Percentiles rank a stretch among this genome's conserved stretches.
phyloP scores from a whole-genome alignment of 2,888 invertebrate species.

The Salticus scenicus region DNA sequence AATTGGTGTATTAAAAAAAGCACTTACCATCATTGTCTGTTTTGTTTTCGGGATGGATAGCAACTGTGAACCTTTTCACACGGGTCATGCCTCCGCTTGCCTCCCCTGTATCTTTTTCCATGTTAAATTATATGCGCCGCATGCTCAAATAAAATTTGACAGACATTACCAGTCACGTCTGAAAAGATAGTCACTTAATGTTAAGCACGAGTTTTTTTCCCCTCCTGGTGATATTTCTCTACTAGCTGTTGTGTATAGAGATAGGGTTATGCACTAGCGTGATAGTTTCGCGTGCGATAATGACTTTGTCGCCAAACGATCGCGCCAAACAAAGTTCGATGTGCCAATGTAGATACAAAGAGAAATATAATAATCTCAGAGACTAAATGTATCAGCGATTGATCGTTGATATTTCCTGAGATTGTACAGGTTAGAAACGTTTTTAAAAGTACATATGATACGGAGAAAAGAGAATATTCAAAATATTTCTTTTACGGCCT shows the following conservation, averaged over 20 bases:
- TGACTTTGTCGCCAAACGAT: slow-evolving; percentile 50
- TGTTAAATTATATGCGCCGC: slow-evolving; percentile 28
- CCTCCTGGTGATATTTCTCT: slow-evolving; percentile 50
- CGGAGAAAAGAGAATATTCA: neutral
- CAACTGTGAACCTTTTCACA: slow-evolving; percentile 65
- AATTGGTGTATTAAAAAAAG: too few species aligned
- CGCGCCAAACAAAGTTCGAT: slow-evolving; percentile 57
- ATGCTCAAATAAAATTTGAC: slow-evolving; percentile 7
- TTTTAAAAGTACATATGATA: neutral
- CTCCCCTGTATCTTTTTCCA: slow-evolving; percentile 55
- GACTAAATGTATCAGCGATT: slow-evolving; percentile 1
- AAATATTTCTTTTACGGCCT: neutral
- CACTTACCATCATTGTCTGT: slow-evolving; percentile 48
- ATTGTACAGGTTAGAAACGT: neutral
- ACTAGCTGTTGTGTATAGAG: slow-evolving; percentile 28
- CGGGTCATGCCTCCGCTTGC: slow-evolving; percentile 50
- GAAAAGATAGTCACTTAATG: slow-evolving; percentile 22
- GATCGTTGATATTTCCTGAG: neutral
- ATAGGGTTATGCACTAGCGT: slow-evolving; percentile 39
- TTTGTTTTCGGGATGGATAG: slow-evolving; percentile 58
- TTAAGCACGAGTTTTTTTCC: slow-evolving; percentile 34
- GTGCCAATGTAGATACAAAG: slow-evolving; percentile 19
- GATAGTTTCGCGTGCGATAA: slow-evolving; percentile 29
- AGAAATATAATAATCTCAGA: slow-evolving; percentile 14
- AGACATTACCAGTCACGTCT: slow-evolving; percentile 37